Conservation (phyloP, 2,888 invertebrate genomes). For the Allophyes oxyacanthae region DNA sequence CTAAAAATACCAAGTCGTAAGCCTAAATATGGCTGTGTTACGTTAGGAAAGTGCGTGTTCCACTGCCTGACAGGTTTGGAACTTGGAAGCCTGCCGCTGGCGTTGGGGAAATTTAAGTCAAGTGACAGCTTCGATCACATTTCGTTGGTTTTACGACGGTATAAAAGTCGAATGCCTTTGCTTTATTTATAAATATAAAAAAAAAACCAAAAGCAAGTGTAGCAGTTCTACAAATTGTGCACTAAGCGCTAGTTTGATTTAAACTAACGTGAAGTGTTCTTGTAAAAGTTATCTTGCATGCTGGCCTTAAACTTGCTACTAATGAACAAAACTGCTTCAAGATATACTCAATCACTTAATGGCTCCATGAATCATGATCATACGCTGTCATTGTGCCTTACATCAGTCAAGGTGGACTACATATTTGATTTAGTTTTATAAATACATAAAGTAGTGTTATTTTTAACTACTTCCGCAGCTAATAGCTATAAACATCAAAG, state of each 20-base stretch:
- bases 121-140: constrained; percentile 8
- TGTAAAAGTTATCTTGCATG: neutral
- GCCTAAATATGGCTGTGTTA: constrained; percentile 56
- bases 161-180: neutral
- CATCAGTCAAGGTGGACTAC: constrained; percentile 46
- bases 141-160: neutral
- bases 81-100: constrained; percentile 7
- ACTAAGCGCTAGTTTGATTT: no score
- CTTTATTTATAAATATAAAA: neutral
- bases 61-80: constrained; percentile 15
- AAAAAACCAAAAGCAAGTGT: neutral
- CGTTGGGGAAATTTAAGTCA: constrained; percentile 11
- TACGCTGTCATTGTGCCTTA: constrained; percentile 22
- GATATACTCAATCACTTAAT: neutral
- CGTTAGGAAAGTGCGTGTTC: constrained; percentile 48
- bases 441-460: constrained; percentile 23
- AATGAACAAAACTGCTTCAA: neutral
- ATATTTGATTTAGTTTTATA: constrained; percentile 32
- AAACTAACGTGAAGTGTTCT: neutral
- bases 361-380: constrained; percentile 13
- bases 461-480: constrained; percentile 42
- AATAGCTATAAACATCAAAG: constrained; percentile 30
- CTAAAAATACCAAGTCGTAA: constrained; percentile 65
- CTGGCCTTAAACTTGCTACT: constrained; percentile 10
- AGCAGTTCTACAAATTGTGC: neutral